Evolutionary conservation across 2,113 vertebrate species (phyloP).

Genomic region (Ailurus styani): DNA sequence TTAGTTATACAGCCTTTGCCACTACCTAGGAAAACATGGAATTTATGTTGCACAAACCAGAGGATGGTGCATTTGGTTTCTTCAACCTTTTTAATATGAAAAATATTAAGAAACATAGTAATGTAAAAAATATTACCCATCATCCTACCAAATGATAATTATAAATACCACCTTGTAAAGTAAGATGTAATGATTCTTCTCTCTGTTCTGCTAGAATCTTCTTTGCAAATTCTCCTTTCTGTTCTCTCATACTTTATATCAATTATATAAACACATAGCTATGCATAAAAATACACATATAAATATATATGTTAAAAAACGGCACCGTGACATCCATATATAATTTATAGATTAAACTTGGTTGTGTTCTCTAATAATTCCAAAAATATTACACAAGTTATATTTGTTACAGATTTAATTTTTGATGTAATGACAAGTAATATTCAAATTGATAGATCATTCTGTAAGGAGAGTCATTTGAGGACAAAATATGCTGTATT

Average conservation of each 20-base stretch:
- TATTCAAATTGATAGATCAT: neutral
- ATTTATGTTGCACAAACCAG: neutral
- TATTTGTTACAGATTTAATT: constrained; percentile 7
- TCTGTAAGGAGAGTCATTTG: neutral
- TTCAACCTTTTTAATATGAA: neutral
- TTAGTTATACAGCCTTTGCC: neutral
- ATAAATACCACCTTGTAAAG: neutral
- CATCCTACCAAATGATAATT: neutral
- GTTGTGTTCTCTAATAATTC: neutral
- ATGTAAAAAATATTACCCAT: neutral
- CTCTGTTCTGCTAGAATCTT: neutral
- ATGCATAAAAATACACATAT: neutral
- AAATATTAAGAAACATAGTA: neutral
- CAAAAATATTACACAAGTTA: neutral
- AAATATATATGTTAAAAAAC: neutral
- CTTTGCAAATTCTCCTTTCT: neutral
- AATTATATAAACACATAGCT: neutral
- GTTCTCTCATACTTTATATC: neutral
- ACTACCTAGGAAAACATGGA: neutral
- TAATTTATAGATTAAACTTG: neutral
- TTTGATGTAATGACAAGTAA: constrained; percentile 4
- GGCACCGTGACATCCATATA: neutral
- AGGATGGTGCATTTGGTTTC: neutral
- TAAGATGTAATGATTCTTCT: neutral
- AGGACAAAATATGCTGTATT: neutral